Conservation (phyloP, 2,888 invertebrate species). For the Stenichneumon culpator region DNA sequence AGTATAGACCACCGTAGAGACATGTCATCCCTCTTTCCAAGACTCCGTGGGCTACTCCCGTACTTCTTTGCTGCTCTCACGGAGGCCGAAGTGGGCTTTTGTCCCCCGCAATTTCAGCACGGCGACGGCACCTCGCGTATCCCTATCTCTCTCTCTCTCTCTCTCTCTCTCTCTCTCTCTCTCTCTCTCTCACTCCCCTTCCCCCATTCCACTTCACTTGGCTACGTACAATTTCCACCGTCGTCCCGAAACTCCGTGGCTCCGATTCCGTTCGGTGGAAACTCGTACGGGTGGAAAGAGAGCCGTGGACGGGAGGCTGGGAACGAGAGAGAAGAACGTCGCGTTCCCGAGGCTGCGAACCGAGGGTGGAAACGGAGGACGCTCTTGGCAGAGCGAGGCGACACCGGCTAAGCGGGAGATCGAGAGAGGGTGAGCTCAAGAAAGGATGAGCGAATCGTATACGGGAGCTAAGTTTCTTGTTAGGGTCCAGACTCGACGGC, state of each 20-base stretch:
- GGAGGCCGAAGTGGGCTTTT: slow-evolving; percentile 36
- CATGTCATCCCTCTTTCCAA: slow-evolving; percentile 58
- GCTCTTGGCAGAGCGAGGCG: slow-evolving; percentile 52
- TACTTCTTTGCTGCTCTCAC: slow-evolving; percentile 41
- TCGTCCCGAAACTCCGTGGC: slow-evolving; percentile 36
- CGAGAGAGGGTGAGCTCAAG: not conserved
- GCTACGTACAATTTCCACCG: slow-evolving; percentile 25
- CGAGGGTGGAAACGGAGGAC: slow-evolving; percentile 72
- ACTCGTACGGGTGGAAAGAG: slow-evolving; percentile 39
- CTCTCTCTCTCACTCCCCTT: slow-evolving; percentile 7
- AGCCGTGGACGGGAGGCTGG: slow-evolving; percentile 7
- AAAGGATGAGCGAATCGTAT: slow-evolving; percentile 48
- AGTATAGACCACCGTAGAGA: slow-evolving; percentile 58
- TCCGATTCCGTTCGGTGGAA: slow-evolving; percentile 48
- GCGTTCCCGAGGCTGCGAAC: slow-evolving; percentile 72
- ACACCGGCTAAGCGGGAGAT: slow-evolving; percentile 46
- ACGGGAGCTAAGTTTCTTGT: slow-evolving; percentile 83
- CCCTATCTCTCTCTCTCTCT: not conserved
- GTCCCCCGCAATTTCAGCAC: slow-evolving; percentile 47
- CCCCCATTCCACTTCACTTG: slow-evolving; percentile 21
- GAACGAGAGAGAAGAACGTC: slow-evolving; percentile 76
- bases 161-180: too few species aligned
- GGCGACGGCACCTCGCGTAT: slow-evolving; percentile 15
- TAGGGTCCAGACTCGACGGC: slow-evolving; percentile 84
- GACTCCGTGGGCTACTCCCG: slow-evolving; percentile 39